These are phyloP conservation scores for Pherbina coryleti DNA, from an alignment of 2,888 invertebrate genomes.

Conservation along the genomic window DNA sequence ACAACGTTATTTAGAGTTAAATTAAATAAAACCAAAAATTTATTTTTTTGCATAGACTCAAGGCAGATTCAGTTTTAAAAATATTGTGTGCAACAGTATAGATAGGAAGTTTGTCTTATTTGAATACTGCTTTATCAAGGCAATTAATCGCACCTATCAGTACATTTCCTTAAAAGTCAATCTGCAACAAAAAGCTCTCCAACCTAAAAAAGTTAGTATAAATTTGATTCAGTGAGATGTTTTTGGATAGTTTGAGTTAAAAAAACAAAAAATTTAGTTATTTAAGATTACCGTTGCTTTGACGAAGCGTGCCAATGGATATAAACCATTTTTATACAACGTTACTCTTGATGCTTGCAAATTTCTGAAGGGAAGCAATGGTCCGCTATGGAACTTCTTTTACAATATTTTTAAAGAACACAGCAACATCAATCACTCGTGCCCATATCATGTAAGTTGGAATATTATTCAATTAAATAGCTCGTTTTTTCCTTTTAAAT, in stretches of 20 bases:
- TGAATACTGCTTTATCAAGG: constrained; percentile 20
- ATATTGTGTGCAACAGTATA: background rate
- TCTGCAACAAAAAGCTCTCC: background rate
- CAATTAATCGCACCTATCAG: constrained; percentile 16
- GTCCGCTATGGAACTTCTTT: background rate
- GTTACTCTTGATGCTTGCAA: background rate
- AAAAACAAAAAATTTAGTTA: too few species aligned
- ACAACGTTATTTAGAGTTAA: too few species aligned
- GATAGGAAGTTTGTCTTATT: background rate
- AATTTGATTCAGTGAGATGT: too few species aligned
- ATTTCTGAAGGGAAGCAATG: background rate
- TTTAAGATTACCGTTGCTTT: too few species aligned
- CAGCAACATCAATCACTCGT: background rate
- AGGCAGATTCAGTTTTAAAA: background rate
- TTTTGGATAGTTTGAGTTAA: too few species aligned
- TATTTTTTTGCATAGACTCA: too few species aligned
- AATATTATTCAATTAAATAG: background rate
- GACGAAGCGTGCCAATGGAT: constrained; percentile 1
- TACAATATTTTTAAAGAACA: background rate
- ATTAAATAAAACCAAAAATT: too few species aligned
- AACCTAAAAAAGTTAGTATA: background rate
- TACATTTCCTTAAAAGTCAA: constrained; percentile 11
- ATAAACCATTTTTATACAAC: background rate
- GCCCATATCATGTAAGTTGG: background rate
- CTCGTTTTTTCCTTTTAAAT: background rate